phyloP scores from a whole-genome alignment of 2,113 vertebrate genomes.

The Hylia prasina region DNA sequence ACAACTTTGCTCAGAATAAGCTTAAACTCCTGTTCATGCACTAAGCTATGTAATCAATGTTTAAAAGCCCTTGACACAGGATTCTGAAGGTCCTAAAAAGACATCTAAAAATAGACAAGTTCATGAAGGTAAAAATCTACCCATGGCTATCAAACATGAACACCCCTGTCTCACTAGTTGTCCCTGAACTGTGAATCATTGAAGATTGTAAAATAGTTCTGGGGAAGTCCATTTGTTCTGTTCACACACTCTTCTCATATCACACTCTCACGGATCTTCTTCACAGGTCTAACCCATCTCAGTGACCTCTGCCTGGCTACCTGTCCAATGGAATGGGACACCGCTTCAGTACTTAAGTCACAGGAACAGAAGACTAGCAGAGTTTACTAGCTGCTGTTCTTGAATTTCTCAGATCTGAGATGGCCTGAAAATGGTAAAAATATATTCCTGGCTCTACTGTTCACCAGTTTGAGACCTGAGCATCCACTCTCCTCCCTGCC shows the following conservation, averaged over 20 bases:
- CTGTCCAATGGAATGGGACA: neutral
- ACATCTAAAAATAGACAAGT: neutral
- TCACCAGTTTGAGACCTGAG: neutral
- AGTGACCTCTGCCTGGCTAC: neutral
- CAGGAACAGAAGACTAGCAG: neutral
- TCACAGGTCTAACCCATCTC: fast-evolving
- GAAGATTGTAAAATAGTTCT: neutral
- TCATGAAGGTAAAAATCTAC: neutral
- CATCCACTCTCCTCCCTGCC: neutral
- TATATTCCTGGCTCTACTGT: neutral
- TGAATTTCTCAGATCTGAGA: neutral
- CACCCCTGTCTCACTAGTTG: neutral
- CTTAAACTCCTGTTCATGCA: neutral
- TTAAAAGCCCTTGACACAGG: neutral
- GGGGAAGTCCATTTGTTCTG: neutral
- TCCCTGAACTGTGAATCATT: neutral
- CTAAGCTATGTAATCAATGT: neutral
- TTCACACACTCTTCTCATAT: neutral
- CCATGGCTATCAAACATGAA: neutral
- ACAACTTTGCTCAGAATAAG: neutral
- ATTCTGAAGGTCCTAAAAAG: neutral
- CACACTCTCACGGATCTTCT: neutral
- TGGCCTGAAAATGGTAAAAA: neutral
- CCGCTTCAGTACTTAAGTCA: neutral
- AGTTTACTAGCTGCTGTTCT: neutral